Conservation (phyloP, 2,113 vertebrate species). For the Pterophyllum scalare region DNA sequence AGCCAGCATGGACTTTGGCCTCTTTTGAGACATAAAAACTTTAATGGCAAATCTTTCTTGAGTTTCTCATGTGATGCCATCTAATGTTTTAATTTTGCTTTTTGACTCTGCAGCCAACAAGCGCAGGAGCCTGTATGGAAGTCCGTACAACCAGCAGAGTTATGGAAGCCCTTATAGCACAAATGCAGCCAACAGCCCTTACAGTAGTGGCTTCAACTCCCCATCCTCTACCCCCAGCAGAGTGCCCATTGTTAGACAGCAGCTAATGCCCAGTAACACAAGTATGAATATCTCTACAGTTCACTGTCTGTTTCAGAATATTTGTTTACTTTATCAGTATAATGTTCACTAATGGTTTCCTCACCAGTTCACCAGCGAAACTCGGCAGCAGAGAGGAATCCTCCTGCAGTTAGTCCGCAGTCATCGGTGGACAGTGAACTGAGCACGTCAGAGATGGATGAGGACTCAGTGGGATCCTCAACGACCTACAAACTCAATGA, state of each 20-base stretch:
- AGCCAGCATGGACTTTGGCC: neutral
- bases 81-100: neutral
- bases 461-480: slow-evolving; percentile 95
- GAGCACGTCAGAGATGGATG: slow-evolving; percentile 98
- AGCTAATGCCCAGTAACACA: slow-evolving; percentile 89
- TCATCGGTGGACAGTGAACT: slow-evolving; percentile 98
- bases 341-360: slow-evolving; percentile 18
- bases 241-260: slow-evolving; percentile 90
- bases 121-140: slow-evolving; percentile 91
- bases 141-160: slow-evolving; percentile 85
- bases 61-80: neutral
- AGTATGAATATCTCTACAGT: slow-evolving; percentile 70
- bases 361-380: slow-evolving; percentile 87
- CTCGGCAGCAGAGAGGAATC: slow-evolving; percentile 87
- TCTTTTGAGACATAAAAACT: neutral
- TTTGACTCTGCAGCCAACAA: slow-evolving; percentile 86
- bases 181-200: slow-evolving; percentile 90
- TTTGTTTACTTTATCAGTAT: neutral
- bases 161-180: slow-evolving; percentile 91
- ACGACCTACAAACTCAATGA: slow-evolving; percentile 96
- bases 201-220: slow-evolving; percentile 95
- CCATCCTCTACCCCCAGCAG: slow-evolving; percentile 92
- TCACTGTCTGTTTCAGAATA: neutral
- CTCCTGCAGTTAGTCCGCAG: slow-evolving; percentile 90
- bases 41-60: neutral